Base-by-base conservation (phyloP, 2,797 vertebrate genomes). In the Poliocrania exsul region DNA sequence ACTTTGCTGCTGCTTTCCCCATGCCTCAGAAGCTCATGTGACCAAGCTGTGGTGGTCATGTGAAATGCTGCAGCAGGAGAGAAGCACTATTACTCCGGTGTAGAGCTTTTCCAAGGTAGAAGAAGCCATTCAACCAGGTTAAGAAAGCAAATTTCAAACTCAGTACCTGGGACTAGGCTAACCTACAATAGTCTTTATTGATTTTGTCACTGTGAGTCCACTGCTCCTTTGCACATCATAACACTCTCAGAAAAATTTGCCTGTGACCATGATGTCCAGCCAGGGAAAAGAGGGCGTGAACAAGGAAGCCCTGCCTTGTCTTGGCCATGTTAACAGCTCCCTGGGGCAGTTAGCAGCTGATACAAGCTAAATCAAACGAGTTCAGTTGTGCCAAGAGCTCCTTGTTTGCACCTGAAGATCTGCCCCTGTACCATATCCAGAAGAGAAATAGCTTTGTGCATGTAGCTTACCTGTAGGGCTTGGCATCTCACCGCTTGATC, bases 41-140 rank as follows among this genome's bases (percentile, higher is more conserved):
- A 51, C 37, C 37, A 35, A 60, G 26, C 8, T 35, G 14, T 19
- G 9, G 33, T 21, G 42, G 5, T 61, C 29, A 14, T 5, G 11
- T 46, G 14, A 65, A n/a, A 29, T 46, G 37, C 53, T 77, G 47
- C 47, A 65, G 18, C 19, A 10, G 26, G 19, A 56, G 3, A 62
- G 33, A 77, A 42, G 8, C 21, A 38, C 9, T 44, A 8, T 61
- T 60, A 26, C 15, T 50, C 9, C 16, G 35, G 25, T 71, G 5
- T 44, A 66, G 25, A 81, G 18, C 13, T 50, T 6, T 66, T 81
- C 54, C n/a, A 46, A 33, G 19, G 19, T n/a, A n/a, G 29, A 70
- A 71, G 14, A 66, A 71, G 49, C 3, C 7, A 9, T 49, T 60
- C 17, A 38, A 1, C 11, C 2, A 0, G 7, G 25, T 50, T n/a